A percentile compares a stretch with the other conserved stretches of the same genome.
Evolutionary conservation across 2,888 invertebrate genomes (phyloP).

Genomic region (Colostygia pectinataria): DNA sequence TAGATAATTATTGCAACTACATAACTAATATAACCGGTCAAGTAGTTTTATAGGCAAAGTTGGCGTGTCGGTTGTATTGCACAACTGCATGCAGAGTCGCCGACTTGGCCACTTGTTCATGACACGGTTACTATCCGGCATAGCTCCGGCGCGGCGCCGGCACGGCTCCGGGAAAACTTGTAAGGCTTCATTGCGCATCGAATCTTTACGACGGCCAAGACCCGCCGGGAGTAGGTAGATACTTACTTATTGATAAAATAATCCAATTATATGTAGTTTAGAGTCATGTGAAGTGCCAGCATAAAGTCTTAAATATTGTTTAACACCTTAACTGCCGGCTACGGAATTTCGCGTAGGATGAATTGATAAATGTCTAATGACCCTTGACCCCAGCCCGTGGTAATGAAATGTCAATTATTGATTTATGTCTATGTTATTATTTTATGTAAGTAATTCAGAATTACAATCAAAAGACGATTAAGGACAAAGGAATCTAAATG

Average conservation of each 20-base stretch:
- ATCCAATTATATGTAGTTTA: too few species aligned
- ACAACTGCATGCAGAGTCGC: not conserved
- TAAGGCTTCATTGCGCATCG: too few species aligned
- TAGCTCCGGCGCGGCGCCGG: too few species aligned
- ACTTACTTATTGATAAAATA: too few species aligned
- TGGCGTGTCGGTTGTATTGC: conserved; percentile 9
- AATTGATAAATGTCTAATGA: conserved; percentile 16
- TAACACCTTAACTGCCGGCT: conserved; percentile 8
- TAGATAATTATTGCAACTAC: not conserved
- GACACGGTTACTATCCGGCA: too few species aligned
- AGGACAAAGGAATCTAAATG: conserved; percentile 21
- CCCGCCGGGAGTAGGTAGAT: not conserved
- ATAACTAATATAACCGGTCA: conserved; percentile 12
- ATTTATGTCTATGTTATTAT: conserved; percentile 21
- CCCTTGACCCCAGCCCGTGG: conserved; percentile 19
- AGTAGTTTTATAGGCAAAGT: not conserved
- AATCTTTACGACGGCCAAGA: too few species aligned
- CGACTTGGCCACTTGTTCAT: too few species aligned
- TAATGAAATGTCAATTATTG: conserved; percentile 20
- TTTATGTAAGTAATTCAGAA: not conserved
- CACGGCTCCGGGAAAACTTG: too few species aligned
- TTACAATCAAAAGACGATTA: conserved; percentile 11
- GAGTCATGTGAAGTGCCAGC: too few species aligned
- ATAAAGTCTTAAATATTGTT: too few species aligned
- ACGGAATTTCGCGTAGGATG: conserved; percentile 19